Percentiles rank a stretch among this genome's conserved stretches.
Evolutionary conservation across 2,797 vertebrate genomes (phyloP).

Genomic region (Cephalopachus bancanus): DNA sequence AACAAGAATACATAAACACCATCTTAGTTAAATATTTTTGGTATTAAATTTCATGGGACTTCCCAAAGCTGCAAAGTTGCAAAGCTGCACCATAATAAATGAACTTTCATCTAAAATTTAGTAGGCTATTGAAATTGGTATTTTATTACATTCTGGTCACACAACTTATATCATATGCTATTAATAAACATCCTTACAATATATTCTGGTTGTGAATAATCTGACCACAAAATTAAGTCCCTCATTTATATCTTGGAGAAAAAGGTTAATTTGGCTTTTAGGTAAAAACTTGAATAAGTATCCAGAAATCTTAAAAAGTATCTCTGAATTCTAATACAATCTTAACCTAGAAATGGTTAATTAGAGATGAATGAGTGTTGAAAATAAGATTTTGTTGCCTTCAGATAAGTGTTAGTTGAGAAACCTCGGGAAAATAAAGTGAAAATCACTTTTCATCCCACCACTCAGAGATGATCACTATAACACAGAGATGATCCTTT

Average conservation of each 20-base stretch:
- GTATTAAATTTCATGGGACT: background rate
- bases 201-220: slow-evolving; percentile 3
- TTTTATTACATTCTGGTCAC: slow-evolving; percentile 34
- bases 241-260: slow-evolving; percentile 38
- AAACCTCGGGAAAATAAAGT: background rate
- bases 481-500: background rate
- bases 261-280: slow-evolving; percentile 63
- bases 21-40: slow-evolving; percentile 27
- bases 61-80: background rate
- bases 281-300: background rate
- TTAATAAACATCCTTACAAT: slow-evolving; percentile 50
- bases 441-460: slow-evolving; percentile 29
- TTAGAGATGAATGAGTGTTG: slow-evolving; percentile 31
- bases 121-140: background rate
- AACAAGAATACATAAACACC: background rate
- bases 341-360: slow-evolving; percentile 24
- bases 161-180: background rate
- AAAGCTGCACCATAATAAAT: background rate
- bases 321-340: background rate
- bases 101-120: slow-evolving; percentile 22
- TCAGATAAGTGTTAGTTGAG: background rate
- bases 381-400: slow-evolving; percentile 53
- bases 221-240: slow-evolving; percentile 44
- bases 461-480: background rate
- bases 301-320: background rate